Base-by-base conservation (phyloP, 2,797 vertebrate species). In the Hydrolagus colliei region DNA sequence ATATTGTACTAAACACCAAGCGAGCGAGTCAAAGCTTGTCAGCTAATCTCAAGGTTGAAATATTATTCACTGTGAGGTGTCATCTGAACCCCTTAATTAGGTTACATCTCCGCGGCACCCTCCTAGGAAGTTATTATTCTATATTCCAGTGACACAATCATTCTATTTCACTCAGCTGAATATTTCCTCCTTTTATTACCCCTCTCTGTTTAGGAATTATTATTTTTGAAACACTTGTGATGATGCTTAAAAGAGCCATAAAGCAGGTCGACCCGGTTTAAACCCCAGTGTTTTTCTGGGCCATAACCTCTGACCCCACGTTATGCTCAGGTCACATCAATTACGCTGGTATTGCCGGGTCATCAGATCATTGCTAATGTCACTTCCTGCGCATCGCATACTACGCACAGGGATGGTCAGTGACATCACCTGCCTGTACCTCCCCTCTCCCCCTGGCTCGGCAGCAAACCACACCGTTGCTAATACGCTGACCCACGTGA, bases 71-170 rank as follows among this genome's bases (percentile, higher is more conserved):
- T 59, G 41, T 76, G 59, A 52, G 59, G 59, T 76, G 41, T 76
- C 9, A 76, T 18, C 32, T 59, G 59, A 76, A 76, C 35, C 74
- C 41, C 3, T 76, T 59, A 76, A n/a, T 76, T 75, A 75, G 35
- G 32, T 75, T 32, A 75, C 73, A 75, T 2, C 52, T 32, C 52
- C 52, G 20, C 35, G 35, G 41, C 73, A 16, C 12, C 27, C 73
- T 75, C 73, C 73, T 75, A 35, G 35, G 35, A 41, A 52, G 35
- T 32, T 75, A 75, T 75, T 75, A 75, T 75, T 75, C 35, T 75
- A 52, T 75, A 52, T 16, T 41, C 20, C 32, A 13, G 13, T 35
- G 73, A 75, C 35, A 75, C 35, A 75, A 75, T 18, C 16, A 16
- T 14, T 75, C 20, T 16, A 75, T 75, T 20, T 75, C 52, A 18